Evolutionary conservation across 2,797 vertebrate genomes (phyloP).

Genomic region (Australoheros facetus): DNA sequence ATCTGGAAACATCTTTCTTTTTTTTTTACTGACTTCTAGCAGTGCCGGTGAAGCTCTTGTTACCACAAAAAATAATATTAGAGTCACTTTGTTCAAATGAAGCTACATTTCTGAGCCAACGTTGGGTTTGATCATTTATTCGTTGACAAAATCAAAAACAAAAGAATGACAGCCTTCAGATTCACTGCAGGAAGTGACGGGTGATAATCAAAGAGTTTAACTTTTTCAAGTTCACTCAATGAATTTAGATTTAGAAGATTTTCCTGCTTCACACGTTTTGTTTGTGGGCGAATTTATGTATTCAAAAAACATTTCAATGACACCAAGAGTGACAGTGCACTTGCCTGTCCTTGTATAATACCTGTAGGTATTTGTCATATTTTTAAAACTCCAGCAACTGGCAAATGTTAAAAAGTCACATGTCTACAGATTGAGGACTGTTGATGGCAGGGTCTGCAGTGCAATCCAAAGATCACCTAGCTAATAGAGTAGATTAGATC

Average conservation of each 20-base stretch:
- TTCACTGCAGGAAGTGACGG: not conserved
- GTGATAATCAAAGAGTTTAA: not conserved
- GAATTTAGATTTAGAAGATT: not conserved
- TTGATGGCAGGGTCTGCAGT: constrained; percentile 10
- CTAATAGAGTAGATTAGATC: not conserved
- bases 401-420: not conserved
- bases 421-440: constrained; percentile 1
- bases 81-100: not conserved
- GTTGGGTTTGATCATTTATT: not conserved
- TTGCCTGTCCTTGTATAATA: not conserved
- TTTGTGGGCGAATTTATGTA: no score
- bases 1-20: no score
- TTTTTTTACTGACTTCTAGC: not conserved
- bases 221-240: not conserved
- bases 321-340: not conserved
- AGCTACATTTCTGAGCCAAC: not conserved
- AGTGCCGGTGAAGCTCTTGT: not conserved
- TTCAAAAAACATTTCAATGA: not conserved
- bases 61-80: not conserved
- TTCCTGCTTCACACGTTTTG: not conserved
- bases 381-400: not conserved
- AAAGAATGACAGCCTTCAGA: not conserved
- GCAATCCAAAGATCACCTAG: constrained; percentile 3
- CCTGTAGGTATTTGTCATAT: not conserved
- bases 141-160: not conserved